Evolutionary conservation across 2,797 vertebrate species (phyloP), one percentile per base, ranked within the genome.

Genomic region (Kryptopterus vitreolus): DNA sequence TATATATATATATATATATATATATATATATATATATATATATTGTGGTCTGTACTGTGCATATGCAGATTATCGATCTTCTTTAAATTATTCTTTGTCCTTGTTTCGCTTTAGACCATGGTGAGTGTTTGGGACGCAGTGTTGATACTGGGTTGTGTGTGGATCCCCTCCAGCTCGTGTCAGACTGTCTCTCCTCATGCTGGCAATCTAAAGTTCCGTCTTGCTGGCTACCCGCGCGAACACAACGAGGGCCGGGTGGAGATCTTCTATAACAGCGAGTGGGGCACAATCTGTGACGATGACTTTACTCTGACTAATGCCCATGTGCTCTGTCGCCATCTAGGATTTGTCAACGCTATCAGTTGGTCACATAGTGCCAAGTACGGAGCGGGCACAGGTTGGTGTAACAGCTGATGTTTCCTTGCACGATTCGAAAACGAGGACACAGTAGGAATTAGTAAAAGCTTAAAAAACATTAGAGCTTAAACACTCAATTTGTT

Each of bases 341-440:
- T 99, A 73, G 98, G 98, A 85, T 99, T 98, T 7, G 94, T 95
- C 55, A 93, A 92, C 0, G 97, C 97, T 88, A 94, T 94, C 0
- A 96, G 95, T 69, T 99, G 98, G 98, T 94, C 97, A 1, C 98
- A 99, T 90, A 99, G 96, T 4, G 97, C 98, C 90, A 99, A 99
- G 85, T 99, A 99, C 0, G 97, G 98, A 86, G 94, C 96, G 59
- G 98, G 98, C 43, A 86, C 92, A 55, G 97, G 97, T 98, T 86
- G 82, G 76, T 80, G 55, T 6, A 22, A 73, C n/a, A 63, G 78
- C 4, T 53, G n/a, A 55, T 77, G 53, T 59, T 69, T 53, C 15
- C 62, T 20, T 59, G 31, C 15, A 58, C 16, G 15, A 62, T 72
- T 59, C 16, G 33, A 9, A 72, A 78, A 58, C 31, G 24, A 69